A percentile compares a stretch with the other conserved stretches of the same genome.
phyloP scores from a whole-genome alignment of 2,888 invertebrate genomes.

The Mythimna vitellina region DNA sequence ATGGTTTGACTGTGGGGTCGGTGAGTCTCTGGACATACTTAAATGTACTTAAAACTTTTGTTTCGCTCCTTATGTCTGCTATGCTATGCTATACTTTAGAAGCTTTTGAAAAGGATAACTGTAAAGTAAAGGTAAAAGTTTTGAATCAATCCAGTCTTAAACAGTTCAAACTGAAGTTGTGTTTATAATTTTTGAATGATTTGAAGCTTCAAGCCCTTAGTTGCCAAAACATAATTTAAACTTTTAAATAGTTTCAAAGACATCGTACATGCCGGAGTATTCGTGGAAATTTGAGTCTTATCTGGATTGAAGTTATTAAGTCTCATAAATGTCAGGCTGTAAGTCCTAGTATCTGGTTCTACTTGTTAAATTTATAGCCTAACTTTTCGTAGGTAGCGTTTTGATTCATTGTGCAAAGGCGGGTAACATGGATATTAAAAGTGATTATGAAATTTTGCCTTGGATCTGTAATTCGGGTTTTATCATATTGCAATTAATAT shows the following conservation, averaged over 20 bases:
- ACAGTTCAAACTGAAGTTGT: not conserved
- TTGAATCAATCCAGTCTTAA: not conserved
- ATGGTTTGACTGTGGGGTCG: too few species aligned
- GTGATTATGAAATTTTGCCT: not conserved
- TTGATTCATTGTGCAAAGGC: slow-evolving; percentile 52
- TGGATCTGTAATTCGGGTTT: too few species aligned
- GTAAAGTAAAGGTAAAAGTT: not conserved
- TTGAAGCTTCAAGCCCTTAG: not conserved
- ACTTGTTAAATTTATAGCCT: slow-evolving; percentile 60
- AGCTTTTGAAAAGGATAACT: slow-evolving; percentile 14
- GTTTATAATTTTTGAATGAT: slow-evolving; percentile 17
- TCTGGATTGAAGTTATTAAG: slow-evolving; percentile 62
- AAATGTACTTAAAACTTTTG: too few species aligned
- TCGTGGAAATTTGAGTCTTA: slow-evolving; percentile 46
- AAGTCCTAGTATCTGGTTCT: slow-evolving; percentile 57
- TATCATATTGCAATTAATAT: too few species aligned
- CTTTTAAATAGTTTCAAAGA: slow-evolving; percentile 28
- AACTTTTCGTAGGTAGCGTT: slow-evolving; percentile 56
- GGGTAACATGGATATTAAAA: slow-evolving; percentile 24
- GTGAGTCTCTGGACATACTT: too few species aligned
- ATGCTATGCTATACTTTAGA: slow-evolving; percentile 22
- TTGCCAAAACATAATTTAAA: slow-evolving; percentile 33
- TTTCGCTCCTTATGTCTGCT: too few species aligned
- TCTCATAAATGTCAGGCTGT: slow-evolving; percentile 57
- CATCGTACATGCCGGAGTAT: slow-evolving; percentile 20